These are phyloP conservation scores for Eueremaeus valkanovi DNA, from an alignment of 2,888 invertebrate genomes.

Conservation along the genomic window DNA sequence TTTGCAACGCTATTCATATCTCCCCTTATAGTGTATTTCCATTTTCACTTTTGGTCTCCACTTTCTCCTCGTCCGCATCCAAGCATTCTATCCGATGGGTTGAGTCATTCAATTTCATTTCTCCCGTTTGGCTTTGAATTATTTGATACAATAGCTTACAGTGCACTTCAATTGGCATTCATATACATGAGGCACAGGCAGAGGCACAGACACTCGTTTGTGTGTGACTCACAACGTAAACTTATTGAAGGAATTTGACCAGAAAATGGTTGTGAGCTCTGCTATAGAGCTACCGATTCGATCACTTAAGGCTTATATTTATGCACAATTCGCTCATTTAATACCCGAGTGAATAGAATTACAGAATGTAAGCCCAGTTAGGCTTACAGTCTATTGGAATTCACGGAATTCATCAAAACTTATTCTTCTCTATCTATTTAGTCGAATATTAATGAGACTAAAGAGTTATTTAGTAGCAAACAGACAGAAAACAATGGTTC, in stretches of 20 bases:
- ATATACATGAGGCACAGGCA: slow-evolving; percentile 3
- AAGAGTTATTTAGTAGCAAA: neutral
- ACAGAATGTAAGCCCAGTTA: neutral
- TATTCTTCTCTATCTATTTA: neutral
- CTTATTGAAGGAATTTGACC: slow-evolving; percentile 27
- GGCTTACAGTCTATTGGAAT: neutral
- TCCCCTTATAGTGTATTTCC: neutral
- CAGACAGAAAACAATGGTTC: neutral
- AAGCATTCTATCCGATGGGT: neutral
- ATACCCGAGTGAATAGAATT: neutral
- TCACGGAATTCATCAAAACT: neutral
- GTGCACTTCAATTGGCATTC: slow-evolving; percentile 20
- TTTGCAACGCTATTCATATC: neutral
- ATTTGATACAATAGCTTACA: slow-evolving; percentile 8
- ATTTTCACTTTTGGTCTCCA: neutral
- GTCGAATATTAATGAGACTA: no score
- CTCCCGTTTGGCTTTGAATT: slow-evolving; percentile 26
- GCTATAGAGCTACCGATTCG: neutral
- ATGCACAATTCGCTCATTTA: slow-evolving; percentile 6
- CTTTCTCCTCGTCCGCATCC: neutral
- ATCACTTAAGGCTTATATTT: slow-evolving; percentile 17
- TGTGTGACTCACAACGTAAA: slow-evolving; percentile 6
- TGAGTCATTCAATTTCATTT: slow-evolving; percentile 26
- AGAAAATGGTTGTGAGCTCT: slow-evolving; percentile 1
- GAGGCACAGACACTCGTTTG: neutral